Base-by-base conservation (phyloP, 2,888 invertebrate genomes). In the Phalera bucephala region DNA sequence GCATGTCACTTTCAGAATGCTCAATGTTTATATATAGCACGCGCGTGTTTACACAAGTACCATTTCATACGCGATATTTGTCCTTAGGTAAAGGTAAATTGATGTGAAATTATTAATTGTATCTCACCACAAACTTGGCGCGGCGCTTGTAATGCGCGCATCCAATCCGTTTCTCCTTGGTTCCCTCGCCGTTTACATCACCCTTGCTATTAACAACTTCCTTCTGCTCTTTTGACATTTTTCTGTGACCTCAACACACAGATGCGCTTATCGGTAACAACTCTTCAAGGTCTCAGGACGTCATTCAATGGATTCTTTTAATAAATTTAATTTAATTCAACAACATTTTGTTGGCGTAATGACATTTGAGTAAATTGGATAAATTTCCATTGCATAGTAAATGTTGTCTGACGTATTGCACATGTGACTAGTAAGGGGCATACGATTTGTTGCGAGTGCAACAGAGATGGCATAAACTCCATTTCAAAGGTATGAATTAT, bases 71-170 rank as follows among this genome's bases (percentile, higher is more conserved):
- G 35, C 22, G 9, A 29, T 31, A 29, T 20, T 31, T 45, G 29
- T 17, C 17, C 25, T 36, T 14, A 17, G 9, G 17, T 37, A 44
- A 15, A 36, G 15, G 31, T 44, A 17, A 11, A 31, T 36, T 39
- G 32, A 8, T 32, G 30, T 25, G 22, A 33, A 17, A 35, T 12
- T 14, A 31, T 12, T 26, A 23, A 33, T 21, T 37, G 26, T 6
- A 42, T 90, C 94, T 92, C 90, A 96, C 96, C 90, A 96, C 95
- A 84, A 96, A 95, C 88, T 95, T 95, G 31, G 95, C 95, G 76
- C 95, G 93, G 64, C 96, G 91, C 76, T 95, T 95, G 72, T 96
- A 96, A 86, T 96, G 96, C 57, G 93, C 92, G 83, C 96, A 96
- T 40, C 96, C 96, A 51, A 92, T 82, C 13, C 91, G 86, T 77